phyloP scores from a whole-genome alignment of 2,797 vertebrate genomes.

The Takifugu rubripes region DNA sequence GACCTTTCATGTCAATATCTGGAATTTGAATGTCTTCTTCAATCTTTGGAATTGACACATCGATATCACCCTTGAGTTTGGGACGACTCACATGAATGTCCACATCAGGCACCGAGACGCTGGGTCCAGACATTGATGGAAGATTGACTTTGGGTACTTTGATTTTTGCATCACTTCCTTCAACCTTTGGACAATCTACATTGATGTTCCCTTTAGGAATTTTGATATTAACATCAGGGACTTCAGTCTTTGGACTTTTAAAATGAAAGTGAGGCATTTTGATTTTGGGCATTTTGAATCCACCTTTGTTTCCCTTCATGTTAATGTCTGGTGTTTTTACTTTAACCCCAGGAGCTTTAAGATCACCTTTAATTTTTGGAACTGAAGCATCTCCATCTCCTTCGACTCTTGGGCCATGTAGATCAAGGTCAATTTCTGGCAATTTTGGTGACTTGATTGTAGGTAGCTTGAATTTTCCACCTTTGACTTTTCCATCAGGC shows the following conservation, averaged over 20 bases:
- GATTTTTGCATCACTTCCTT: background rate
- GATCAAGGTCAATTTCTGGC: constrained; percentile 11
- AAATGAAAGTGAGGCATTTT: background rate
- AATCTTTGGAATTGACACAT: constrained; percentile 16
- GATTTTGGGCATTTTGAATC: background rate
- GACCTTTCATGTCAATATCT: constrained; percentile 5
- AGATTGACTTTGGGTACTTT: background rate
- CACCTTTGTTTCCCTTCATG: background rate
- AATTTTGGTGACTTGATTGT: constrained; percentile 5
- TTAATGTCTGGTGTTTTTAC: background rate
- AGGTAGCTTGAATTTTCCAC: background rate
- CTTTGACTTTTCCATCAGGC: background rate
- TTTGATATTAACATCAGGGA: background rate
- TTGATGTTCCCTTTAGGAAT: constrained; percentile 1
- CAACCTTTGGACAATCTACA: constrained; percentile 19
- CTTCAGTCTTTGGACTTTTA: no score
- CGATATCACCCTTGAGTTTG: constrained; percentile 15
- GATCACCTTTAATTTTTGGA: background rate
- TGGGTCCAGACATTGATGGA: background rate
- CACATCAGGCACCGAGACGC: constrained; percentile 11
- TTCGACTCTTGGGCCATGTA: constrained; percentile 4
- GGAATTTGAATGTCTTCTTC: constrained; percentile 19
- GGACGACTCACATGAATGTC: constrained; percentile 41
- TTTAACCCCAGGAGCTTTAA: constrained; percentile 3
- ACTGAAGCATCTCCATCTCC: background rate